Base-by-base conservation (phyloP, 2,888 invertebrate genomes). In the Stenurella melanura region DNA sequence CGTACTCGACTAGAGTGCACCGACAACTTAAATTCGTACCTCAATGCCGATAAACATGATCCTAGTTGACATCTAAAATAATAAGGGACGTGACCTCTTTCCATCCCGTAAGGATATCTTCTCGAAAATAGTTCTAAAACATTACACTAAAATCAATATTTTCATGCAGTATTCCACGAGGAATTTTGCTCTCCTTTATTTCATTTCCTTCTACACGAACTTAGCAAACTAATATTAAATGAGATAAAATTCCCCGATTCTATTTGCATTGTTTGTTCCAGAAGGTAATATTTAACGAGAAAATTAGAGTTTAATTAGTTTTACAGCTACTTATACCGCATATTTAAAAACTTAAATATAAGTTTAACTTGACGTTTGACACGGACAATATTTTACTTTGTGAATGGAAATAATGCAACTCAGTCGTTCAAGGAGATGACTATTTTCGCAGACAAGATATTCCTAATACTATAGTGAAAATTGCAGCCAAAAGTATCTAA, bases 71-170 rank as follows among this genome's bases (percentile, higher is more conserved):
- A 42, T 42, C 11, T 42, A 42, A 15, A 42, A 42, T 42, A 11
- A 42, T 42, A 42, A 42, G 11, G 12, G 7, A 42, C 42, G 15
- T 42, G 42, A 42, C 42, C 42, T 42, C 42, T 42, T 42, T 15
- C 42, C 15, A 12, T 50, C 50, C 11, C 42, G 38, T 26, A 61
- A 71, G 61, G 58, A 71, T 71, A 71, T 42, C 50, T 19, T 61
- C 12, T 17, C 10, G 61, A 71, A 69, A 57, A 66, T 26, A 66
- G 34, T 38, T 19, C 6, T 26, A 66, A 66, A 66, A n/a, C 12
- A 34, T 34, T 19, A 30, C 11, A 38, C 19, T 42, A 42, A 42
- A 42, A 42, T 42, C 42, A 42, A 42, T 42, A 42, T 42, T 42
- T 42, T 42, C 42, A 42, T 42, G 42, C 42, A 42, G 42, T 42